Conservation (phyloP, 64 coral and sea anemone genomes). For the Acropora tenuis region DNA sequence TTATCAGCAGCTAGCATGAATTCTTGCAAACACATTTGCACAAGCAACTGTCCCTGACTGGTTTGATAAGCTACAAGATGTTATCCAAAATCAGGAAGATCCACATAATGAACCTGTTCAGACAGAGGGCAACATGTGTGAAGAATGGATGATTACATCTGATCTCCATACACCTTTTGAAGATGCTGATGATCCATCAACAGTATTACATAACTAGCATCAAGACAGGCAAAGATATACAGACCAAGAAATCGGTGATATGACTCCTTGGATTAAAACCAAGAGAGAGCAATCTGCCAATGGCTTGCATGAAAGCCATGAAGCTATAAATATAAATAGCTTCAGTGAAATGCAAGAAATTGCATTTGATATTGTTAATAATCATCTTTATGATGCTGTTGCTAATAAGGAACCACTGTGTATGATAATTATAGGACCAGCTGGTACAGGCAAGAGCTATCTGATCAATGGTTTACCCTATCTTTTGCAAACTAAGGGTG, state of each 20-base stretch:
- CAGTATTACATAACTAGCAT: conserved; percentile 37
- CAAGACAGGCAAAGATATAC: conserved; percentile 6
- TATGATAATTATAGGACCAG: conserved; percentile 33
- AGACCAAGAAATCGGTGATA: conserved; percentile 44
- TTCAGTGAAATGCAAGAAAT: conserved; percentile 67
- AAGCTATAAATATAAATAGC: conserved; percentile 52
- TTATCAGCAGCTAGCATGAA: no score
- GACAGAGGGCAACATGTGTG: conserved; percentile 19
- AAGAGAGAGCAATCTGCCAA: not conserved
- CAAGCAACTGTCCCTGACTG: no score
- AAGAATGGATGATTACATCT: conserved; percentile 55
- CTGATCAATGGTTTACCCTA: conserved; percentile 16
- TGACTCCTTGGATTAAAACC: conserved; percentile 41
- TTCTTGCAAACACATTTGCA: no score
- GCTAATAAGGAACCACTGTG: conserved; percentile 31
- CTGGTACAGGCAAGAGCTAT: conserved; percentile 13
- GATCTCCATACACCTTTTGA: conserved; percentile 59
- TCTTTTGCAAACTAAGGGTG: not conserved
- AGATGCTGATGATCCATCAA: conserved; percentile 2
- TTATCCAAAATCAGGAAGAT: not conserved
- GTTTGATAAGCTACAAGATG: no score
- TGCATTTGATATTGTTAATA: conserved; percentile 54
- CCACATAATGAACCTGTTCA: conserved; percentile 42
- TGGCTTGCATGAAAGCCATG: conserved; percentile 9
- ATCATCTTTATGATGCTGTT: conserved; percentile 47